Percentiles rank a stretch among this genome's conserved stretches.
These are phyloP conservation scores for Patella pellucida DNA, from an alignment of 2,888 invertebrate species.

Conservation along the genomic window DNA sequence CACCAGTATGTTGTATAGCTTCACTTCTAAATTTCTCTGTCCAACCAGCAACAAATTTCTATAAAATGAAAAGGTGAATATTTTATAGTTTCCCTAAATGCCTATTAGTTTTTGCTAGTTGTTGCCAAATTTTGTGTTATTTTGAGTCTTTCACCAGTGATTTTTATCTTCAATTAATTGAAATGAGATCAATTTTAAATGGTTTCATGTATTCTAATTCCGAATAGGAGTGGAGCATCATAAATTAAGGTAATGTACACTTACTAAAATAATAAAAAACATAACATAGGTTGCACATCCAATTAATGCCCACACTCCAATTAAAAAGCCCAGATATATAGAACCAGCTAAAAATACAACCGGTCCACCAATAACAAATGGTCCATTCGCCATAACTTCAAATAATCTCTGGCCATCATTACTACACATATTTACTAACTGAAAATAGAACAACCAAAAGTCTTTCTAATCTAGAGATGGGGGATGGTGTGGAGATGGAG, in stretches of 20 bases:
- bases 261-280: conserved; percentile 76
- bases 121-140: too few relatives aligned
- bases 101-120: too few relatives aligned
- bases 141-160: too few relatives aligned
- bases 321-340: conserved; percentile 73
- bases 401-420: conserved; percentile 75
- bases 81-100: too few relatives aligned
- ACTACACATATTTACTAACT: conserved; percentile 76
- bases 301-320: conserved; percentile 74
- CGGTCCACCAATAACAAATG: conserved; percentile 75
- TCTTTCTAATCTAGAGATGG: too few relatives aligned
- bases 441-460: conserved; percentile 45
- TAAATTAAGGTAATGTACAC: conserved; percentile 12
- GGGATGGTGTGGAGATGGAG: too few relatives aligned
- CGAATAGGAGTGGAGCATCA: too few relatives aligned
- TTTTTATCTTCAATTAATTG: too few relatives aligned
- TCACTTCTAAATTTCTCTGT: conserved; percentile 45
- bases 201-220: too few relatives aligned
- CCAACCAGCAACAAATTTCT: conserved; percentile 44
- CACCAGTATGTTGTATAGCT: conserved; percentile 49
- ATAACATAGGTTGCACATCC: conserved; percentile 73
- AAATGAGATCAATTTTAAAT: too few relatives aligned
- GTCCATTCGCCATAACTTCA: conserved; percentile 74
- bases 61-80: conserved; percentile 23
- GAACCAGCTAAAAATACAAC: conserved; percentile 73